Evolutionary conservation across 2,113 vertebrate genomes (phyloP).

Genomic region (Anolis sagrei): DNA sequence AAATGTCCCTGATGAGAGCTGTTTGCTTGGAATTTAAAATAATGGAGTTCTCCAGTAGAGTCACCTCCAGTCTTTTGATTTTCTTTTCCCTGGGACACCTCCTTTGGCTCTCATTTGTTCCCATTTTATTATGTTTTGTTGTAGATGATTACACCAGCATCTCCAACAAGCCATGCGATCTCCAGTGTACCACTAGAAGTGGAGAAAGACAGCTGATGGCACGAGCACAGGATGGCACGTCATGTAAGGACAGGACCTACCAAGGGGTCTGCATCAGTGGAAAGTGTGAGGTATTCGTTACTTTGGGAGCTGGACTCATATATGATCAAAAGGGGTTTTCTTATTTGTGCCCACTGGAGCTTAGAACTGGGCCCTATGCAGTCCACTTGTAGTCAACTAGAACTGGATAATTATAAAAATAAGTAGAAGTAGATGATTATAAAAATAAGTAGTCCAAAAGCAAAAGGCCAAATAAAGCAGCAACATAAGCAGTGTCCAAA

Average conservation of each 20-base stretch:
- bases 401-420: too few relatives aligned
- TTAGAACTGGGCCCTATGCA: not conserved
- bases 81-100: not conserved
- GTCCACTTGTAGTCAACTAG: too few relatives aligned
- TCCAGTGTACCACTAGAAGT: slow-evolving; percentile 86
- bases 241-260: slow-evolving; percentile 82
- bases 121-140: slow-evolving; percentile 33
- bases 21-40: too few relatives aligned
- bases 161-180: slow-evolving; percentile 91
- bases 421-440: too few relatives aligned
- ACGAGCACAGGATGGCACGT: slow-evolving; percentile 87
- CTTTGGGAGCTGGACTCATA: fast-evolving
- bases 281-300: slow-evolving; percentile 83
- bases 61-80: not conserved
- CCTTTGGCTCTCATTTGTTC: fast-evolving
- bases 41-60: not conserved
- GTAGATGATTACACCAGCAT: slow-evolving; percentile 92
- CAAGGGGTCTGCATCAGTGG: slow-evolving; percentile 90
- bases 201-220: slow-evolving; percentile 89
- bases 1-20: not conserved
- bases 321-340: not conserved
- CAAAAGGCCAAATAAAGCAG: too few relatives aligned
- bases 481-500: too few relatives aligned
- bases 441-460: too few relatives aligned
- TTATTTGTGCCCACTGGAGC: not conserved